Percentiles rank a stretch among this genome's conserved stretches.
Conservation (phyloP, 2,888 invertebrate genomes). For the Xestoiulus laeticollis region DNA sequence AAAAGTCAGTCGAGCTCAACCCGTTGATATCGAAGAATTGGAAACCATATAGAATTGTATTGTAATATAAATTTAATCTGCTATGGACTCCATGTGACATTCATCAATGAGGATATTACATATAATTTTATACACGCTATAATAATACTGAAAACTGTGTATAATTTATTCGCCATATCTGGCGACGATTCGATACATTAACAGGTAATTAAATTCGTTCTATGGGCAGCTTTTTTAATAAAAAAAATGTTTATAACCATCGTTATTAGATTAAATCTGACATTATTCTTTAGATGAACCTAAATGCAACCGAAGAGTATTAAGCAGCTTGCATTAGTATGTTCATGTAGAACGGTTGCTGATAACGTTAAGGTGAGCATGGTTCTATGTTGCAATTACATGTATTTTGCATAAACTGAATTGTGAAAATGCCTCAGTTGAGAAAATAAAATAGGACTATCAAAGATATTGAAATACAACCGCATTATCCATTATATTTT, state of each 20-base stretch:
- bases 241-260: constrained; percentile 24
- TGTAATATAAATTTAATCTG: background rate
- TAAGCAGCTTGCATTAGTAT: background rate
- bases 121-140: background rate
- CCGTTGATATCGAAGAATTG: background rate
- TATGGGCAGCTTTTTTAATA: constrained; percentile 34
- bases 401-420: constrained; percentile 5
- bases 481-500: no score
- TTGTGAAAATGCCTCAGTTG: background rate
- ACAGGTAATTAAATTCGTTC: constrained; percentile 6
- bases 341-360: background rate
- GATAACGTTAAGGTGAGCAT: background rate
- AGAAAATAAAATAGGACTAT: constrained; percentile 10
- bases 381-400: background rate
- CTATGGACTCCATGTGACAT: background rate
- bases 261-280: background rate
- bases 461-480: background rate
- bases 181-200: background rate
- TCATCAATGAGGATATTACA: constrained; percentile 25
- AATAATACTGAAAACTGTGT: background rate
- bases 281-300: background rate
- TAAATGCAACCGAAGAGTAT: background rate
- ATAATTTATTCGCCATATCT: background rate
- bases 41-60: background rate
- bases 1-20: background rate